These are phyloP conservation scores for Spodoptera exigua DNA, from an alignment of 2,888 invertebrate species.

Conservation along the genomic window DNA sequence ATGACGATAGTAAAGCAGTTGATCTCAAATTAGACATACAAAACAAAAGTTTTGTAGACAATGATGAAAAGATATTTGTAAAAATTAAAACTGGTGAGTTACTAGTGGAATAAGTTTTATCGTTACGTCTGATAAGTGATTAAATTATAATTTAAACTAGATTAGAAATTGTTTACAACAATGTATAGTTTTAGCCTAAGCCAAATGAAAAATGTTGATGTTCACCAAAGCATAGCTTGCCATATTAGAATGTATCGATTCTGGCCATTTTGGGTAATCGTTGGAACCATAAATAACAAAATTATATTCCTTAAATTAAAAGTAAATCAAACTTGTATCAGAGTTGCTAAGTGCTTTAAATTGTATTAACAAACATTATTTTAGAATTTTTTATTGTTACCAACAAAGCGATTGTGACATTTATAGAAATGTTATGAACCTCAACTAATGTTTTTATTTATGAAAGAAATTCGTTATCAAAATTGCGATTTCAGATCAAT, in stretches of 20 bases:
- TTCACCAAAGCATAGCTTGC: constrained; percentile 88
- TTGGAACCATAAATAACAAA: constrained; percentile 42
- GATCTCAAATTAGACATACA: constrained; percentile 81
- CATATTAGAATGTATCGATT: constrained; percentile 82
- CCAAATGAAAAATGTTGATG: constrained; percentile 74
- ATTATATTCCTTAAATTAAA: no score
- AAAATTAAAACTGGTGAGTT: constrained; percentile 83
- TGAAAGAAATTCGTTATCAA: no score
- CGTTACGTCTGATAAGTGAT: constrained; percentile 32
- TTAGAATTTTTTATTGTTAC: constrained; percentile 42
- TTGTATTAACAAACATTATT: no score
- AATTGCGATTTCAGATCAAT: no score
- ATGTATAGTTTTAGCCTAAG: constrained; percentile 65
- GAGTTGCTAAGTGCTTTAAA: no score
- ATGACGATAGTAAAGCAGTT: constrained; percentile 74
- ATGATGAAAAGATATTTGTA: constrained; percentile 80
- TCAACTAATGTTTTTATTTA: no score
- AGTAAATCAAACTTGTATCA: no score
- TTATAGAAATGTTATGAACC: no score
- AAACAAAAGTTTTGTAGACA: constrained; percentile 66
- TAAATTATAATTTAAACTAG: constrained; percentile 35
- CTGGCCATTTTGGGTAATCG: constrained; percentile 68
- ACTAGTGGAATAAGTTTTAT: constrained; percentile 66
- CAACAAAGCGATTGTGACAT: constrained; percentile 13
- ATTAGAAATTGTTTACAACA: constrained; percentile 53